These are phyloP conservation scores for Clostera curtula DNA, from an alignment of 2,888 invertebrate genomes.

Conservation along the genomic window DNA sequence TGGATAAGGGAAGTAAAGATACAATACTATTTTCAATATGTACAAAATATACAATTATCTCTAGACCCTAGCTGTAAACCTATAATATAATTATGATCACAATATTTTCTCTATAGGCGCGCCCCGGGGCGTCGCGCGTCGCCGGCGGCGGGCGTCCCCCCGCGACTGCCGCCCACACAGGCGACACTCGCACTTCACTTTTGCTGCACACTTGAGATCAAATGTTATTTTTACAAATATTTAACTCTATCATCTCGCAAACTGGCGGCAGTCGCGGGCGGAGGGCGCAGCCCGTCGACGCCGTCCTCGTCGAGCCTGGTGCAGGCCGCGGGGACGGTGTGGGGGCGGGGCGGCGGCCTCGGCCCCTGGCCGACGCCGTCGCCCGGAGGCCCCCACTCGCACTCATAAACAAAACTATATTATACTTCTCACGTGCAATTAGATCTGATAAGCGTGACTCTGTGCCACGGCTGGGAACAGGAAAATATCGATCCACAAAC, in stretches of 20 bases:
- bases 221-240: conserved; percentile 70
- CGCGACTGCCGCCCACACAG: conserved; percentile 47
- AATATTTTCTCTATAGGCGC: conserved; percentile 70
- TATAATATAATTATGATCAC: conserved; percentile 74
- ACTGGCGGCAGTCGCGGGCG: conserved; percentile 52
- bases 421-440: conserved; percentile 41
- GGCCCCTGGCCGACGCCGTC: too few relatives aligned
- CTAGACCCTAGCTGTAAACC: conserved; percentile 66
- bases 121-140: conserved; percentile 44
- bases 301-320: too few relatives aligned
- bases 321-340: too few relatives aligned
- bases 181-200: conserved; percentile 60
- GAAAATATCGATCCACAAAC: conserved; percentile 3
- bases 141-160: conserved; percentile 34
- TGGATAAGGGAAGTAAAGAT: conserved; percentile 73
- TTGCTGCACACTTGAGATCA: conserved; percentile 75
- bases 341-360: too few relatives aligned
- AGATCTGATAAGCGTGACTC: conserved; percentile 11
- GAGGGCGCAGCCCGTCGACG: conserved; percentile 27
- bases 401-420: conserved; percentile 58
- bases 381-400: too few relatives aligned
- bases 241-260: conserved; percentile 67
- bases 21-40: conserved; percentile 76
- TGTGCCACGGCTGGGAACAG: conserved; percentile 5
- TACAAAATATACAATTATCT: conserved; percentile 75